A percentile compares a stretch with the other conserved stretches of the same genome.
phyloP scores from a whole-genome alignment of 2,888 invertebrate genomes.

The Drosophila trichaetosa region DNA sequence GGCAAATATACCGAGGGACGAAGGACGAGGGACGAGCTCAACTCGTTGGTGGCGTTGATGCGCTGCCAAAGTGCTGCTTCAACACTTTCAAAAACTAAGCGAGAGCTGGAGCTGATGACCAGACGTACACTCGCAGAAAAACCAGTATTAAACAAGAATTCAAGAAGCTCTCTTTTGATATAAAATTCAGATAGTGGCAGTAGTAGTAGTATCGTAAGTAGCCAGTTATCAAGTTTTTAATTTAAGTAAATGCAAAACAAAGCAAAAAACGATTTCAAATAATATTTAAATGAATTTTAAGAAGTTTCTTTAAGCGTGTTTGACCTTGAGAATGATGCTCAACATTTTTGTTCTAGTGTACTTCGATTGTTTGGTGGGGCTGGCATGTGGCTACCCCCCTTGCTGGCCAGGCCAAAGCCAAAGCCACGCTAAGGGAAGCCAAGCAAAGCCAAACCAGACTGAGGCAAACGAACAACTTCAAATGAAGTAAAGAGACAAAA shows the following conservation, averaged over 20 bases:
- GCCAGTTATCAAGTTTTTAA: not conserved
- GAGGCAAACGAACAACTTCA: constrained; percentile 56
- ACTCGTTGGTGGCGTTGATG: constrained; percentile 73
- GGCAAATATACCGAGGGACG: constrained; percentile 68
- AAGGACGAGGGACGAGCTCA: constrained; percentile 11
- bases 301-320: not conserved
- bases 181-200: not conserved
- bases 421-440: constrained; percentile 5
- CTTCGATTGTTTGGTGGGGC: constrained; percentile 3
- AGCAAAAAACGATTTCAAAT: not conserved
- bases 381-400: constrained; percentile 3
- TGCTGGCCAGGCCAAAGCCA: constrained; percentile 23
- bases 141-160: not conserved
- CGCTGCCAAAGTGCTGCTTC: constrained; percentile 80
- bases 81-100: constrained; percentile 70
- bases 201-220: not conserved
- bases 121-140: not conserved
- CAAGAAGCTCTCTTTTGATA: not conserved
- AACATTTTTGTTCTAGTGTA: not conserved
- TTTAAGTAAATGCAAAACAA: not conserved
- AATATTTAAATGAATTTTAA: too few species aligned
- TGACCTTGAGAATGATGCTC: not conserved
- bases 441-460: constrained; percentile 4
- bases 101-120: constrained; percentile 9
- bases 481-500: constrained; percentile 80